Percentiles rank a stretch among this genome's conserved stretches.
Conservation (phyloP, 2,113 vertebrate species). For the Probosciger aterrimus region DNA sequence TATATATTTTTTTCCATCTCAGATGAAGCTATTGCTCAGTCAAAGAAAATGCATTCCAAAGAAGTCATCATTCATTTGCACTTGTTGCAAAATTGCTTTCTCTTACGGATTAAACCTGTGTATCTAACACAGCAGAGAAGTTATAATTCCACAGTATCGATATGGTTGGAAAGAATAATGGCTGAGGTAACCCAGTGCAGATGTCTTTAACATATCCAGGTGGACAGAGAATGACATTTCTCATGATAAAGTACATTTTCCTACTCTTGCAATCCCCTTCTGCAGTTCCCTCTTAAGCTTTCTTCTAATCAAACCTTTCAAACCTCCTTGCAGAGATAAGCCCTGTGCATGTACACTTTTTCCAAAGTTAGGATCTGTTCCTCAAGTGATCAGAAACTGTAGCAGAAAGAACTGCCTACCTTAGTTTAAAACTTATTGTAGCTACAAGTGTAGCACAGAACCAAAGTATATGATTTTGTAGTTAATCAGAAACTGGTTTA, state of each 20-base stretch:
- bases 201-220: not conserved
- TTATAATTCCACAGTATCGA: not conserved
- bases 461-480: not conserved
- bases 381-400: not conserved
- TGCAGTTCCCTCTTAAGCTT: not conserved
- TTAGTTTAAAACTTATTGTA: not conserved
- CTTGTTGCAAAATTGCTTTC: not conserved
- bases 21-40: not conserved
- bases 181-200: not conserved
- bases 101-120: not conserved
- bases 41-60: not conserved
- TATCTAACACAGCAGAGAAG: not conserved
- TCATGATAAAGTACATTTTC: not conserved
- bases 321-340: not conserved
- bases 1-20: not conserved
- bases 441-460: not conserved
- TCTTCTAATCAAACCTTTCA: not conserved
- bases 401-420: not conserved
- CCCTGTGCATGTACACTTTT: accelerated
- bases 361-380: not conserved
- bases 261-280: not conserved
- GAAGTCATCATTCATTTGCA: not conserved
- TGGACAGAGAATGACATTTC: not conserved
- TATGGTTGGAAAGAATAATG: not conserved
- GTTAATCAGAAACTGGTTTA: not conserved